phyloP scores from a whole-genome alignment of 2,888 invertebrate genomes.

The Chrysina gloriosa region DNA sequence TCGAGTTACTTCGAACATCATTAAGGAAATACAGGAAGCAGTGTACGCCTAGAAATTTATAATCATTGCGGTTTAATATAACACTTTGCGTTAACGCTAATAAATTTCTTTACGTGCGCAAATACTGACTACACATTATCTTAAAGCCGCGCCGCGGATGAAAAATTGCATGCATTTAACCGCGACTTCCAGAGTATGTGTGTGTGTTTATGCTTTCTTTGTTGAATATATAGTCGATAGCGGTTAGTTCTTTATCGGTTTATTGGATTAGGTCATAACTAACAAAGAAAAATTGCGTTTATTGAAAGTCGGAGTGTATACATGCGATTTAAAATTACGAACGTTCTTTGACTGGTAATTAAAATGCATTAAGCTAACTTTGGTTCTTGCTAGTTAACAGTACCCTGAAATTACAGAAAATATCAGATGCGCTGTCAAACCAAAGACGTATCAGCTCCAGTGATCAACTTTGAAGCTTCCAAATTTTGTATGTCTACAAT shows the following conservation, averaged over 20 bases:
- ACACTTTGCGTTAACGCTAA: constrained; percentile 11
- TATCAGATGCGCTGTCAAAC: no score
- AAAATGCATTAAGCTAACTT: no score
- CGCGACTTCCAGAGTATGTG: not conserved
- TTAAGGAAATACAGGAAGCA: constrained; percentile 23
- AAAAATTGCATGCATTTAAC: constrained; percentile 1
- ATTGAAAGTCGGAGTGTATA: no score
- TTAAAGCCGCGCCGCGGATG: not conserved
- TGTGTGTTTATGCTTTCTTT: not conserved
- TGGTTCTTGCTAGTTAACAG: no score
- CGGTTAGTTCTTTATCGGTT: not conserved
- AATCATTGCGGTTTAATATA: constrained; percentile 23
- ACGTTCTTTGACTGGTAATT: no score
- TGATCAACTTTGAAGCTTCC: no score
- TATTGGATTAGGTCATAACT: not conserved
- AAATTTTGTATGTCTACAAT: no score
- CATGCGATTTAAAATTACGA: no score
- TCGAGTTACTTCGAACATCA: not conserved
- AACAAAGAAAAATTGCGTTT: not conserved
- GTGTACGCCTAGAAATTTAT: constrained; percentile 1
- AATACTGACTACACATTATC: not conserved
- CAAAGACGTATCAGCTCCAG: no score
- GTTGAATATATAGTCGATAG: not conserved
- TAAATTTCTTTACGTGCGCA: constrained; percentile 12
- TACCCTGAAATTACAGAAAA: no score